These are phyloP conservation scores for Epinotia bilunana DNA, from an alignment of 2,888 invertebrate species.

Conservation along the genomic window DNA sequence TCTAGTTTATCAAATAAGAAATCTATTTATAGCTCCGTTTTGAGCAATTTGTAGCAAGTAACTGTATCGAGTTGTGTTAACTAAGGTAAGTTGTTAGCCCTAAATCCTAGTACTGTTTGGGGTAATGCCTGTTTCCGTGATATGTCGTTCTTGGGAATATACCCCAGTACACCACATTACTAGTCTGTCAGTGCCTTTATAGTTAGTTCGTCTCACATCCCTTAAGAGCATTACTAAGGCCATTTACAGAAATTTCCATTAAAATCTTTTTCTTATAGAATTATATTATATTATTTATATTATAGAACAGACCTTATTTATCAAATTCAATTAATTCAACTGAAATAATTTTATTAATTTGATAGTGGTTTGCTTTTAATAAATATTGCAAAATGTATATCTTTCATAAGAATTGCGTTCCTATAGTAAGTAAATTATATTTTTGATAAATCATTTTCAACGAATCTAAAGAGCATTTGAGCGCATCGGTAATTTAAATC, in stretches of 20 bases:
- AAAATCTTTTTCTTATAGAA: background rate
- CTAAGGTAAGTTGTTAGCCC: background rate
- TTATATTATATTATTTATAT: no score
- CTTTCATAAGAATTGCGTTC: background rate
- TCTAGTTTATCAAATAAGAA: background rate
- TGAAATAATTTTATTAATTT: background rate
- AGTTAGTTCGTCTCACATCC: no score
- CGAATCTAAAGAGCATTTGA: background rate
- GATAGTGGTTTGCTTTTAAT: background rate
- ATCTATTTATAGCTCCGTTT: slow-evolving; percentile 23
- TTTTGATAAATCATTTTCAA: background rate
- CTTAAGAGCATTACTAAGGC: no score
- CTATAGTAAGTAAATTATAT: background rate
- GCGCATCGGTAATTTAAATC: background rate
- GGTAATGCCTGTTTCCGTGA: background rate
- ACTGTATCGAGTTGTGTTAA: slow-evolving; percentile 7
- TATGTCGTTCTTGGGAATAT: background rate
- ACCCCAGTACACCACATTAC: background rate
- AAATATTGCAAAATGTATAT: background rate
- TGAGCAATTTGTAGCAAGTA: slow-evolving; percentile 15
- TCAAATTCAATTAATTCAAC: background rate
- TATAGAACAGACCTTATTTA: background rate
- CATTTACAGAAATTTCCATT: no score
- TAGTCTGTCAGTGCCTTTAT: background rate
- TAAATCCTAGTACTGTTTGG: background rate